These are phyloP conservation scores for Nymphicus hollandicus DNA, from an alignment of 2,113 vertebrate genomes.

Conservation along the genomic window DNA sequence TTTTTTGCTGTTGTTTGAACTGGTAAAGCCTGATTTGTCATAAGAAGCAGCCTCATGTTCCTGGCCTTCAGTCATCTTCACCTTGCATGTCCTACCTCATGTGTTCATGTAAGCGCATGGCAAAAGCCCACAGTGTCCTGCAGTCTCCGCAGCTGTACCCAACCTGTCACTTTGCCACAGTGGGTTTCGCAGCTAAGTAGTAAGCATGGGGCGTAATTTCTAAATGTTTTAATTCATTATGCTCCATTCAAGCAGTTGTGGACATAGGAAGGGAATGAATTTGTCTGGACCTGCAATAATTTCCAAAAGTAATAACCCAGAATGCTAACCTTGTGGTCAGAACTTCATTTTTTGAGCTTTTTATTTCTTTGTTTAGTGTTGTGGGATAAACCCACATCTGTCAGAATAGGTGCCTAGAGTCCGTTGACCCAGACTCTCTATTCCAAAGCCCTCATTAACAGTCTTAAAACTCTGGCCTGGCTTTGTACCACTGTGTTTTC, in stretches of 20 bases:
- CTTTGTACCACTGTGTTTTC: not conserved
- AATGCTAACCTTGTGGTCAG: not conserved
- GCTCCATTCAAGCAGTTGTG: not conserved
- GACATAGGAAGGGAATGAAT: not conserved
- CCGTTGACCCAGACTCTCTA: not conserved
- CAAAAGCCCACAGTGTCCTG: rapidly evolving
- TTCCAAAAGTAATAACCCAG: not conserved
- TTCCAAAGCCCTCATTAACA: conserved; percentile 36
- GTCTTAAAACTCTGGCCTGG: not conserved
- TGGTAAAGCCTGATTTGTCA: not conserved
- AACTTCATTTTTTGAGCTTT: conserved; percentile 15
- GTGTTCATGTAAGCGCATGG: rapidly evolving
- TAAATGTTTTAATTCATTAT: not conserved
- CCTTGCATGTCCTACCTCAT: not conserved
- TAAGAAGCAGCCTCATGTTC: not conserved
- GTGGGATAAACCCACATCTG: conserved; percentile 9
- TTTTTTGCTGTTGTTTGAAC: not conserved
- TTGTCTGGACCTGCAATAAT: conserved; percentile 17
- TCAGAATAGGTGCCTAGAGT: not conserved
- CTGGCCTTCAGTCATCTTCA: not conserved
- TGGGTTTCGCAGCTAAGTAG: not conserved
- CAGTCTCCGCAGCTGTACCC: not conserved
- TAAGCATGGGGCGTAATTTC: not conserved
- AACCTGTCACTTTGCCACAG: not conserved
- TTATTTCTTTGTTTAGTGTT: not conserved